phyloP scores from a whole-genome alignment of 2,888 invertebrate species.

The Enchytraeus crypticus region DNA sequence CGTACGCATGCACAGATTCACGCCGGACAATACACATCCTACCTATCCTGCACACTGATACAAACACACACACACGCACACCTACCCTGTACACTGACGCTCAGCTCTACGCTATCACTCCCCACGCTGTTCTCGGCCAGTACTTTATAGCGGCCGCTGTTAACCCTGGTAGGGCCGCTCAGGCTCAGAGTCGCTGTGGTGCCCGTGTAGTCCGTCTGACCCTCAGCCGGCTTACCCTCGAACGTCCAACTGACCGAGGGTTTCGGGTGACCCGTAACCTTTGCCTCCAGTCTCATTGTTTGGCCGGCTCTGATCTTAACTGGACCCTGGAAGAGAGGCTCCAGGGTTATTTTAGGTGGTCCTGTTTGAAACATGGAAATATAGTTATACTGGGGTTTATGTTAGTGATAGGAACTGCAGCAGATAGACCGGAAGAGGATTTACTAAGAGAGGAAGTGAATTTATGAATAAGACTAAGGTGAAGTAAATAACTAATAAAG shows the following conservation, averaged over 20 bases:
- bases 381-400: too few relatives aligned
- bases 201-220: not conserved
- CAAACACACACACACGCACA: too few relatives aligned
- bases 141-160: slow-evolving; percentile 27
- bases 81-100: slow-evolving; percentile 24
- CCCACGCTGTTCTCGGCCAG: slow-evolving; percentile 56
- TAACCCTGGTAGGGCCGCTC: slow-evolving; percentile 1
- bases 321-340: slow-evolving; percentile 12
- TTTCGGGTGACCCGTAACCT: slow-evolving; percentile 33
- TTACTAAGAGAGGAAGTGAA: too few relatives aligned
- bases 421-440: too few relatives aligned
- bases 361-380: too few relatives aligned
- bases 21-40: too few relatives aligned
- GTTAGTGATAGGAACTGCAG: too few relatives aligned
- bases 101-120: slow-evolving; percentile 46
- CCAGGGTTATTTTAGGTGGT: slow-evolving; percentile 23
- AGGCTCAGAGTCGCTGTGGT: slow-evolving; percentile 18
- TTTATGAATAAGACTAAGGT: too few relatives aligned
- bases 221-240: slow-evolving; percentile 8
- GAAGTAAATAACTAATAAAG: too few relatives aligned
- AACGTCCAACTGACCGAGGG: slow-evolving; percentile 40
- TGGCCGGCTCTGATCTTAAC: slow-evolving; percentile 24
- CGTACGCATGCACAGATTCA: too few relatives aligned
- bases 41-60: too few relatives aligned
- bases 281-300: slow-evolving; percentile 18